Base-by-base conservation (phyloP, 2,113 vertebrate species). In the Fregetta grallaria region DNA sequence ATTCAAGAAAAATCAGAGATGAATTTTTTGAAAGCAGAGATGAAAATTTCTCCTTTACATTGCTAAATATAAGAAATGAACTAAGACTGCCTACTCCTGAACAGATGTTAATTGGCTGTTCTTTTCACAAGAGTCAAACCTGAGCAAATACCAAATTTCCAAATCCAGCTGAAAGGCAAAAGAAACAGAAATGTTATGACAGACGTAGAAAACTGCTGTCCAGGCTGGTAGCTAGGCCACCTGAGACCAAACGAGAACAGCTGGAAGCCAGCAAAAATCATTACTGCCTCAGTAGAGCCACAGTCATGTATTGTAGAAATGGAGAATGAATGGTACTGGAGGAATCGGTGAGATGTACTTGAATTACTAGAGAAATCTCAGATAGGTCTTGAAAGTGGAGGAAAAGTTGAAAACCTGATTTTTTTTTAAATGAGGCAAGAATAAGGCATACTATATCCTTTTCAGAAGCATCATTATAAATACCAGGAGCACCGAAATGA, bases 211-310 rank as follows among this genome's bases (percentile, higher is more conserved):
- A 94, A 87, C 83, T 96, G 76, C 92, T 95, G 94, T 91, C 94
- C 94, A 97, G 91, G 94, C 95, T 94, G 70, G 92, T 94, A 92
- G 89, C 95, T 86, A 97, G 92, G 94, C 91, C 96, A 96, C 95
- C 96, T 95, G 96, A 97, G 94, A 95, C 92, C 92, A 97, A 96
- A 94, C 86, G 91, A 82, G 80, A 94, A 95, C 96, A 97, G 92
- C 94, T 95, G 95, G 94, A 94, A 92, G 89, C 55, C 53, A 84
- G 95, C 61, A 96, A 96, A 94, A 97, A 50, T 85, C 86, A 89
- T 94, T 94, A 89, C 77, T 92, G 94, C 73, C 45, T 94, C 86
- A 73, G 73, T 15, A 94, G 70, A 94, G 29, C 50, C 84, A 76
- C 66, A 91, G 70, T 62, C 80, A 36, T 58, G 22, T 87, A 45